Conservation (phyloP, 2,113 vertebrate genomes). For the Callopanchax toddi region DNA sequence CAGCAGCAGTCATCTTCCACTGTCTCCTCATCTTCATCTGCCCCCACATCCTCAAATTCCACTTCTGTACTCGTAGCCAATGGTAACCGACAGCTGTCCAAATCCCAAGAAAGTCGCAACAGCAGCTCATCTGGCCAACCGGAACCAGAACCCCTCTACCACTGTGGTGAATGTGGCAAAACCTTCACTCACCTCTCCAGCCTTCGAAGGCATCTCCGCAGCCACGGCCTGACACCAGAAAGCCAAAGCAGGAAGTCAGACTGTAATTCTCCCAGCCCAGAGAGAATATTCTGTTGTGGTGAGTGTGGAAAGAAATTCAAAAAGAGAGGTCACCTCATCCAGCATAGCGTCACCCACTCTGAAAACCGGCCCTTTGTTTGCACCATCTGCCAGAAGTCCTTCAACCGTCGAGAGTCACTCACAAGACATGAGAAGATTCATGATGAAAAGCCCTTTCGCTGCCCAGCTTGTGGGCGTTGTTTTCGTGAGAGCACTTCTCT, state of each 20-base stretch:
- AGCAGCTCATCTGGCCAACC: constrained; percentile 63
- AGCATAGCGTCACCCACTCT: constrained; percentile 93
- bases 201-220: constrained; percentile 81
- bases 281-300: constrained; percentile 83
- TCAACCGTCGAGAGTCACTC: constrained; percentile 91
- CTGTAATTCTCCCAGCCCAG: constrained; percentile 78
- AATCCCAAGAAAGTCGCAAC: constrained; percentile 67
- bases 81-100: constrained; percentile 74
- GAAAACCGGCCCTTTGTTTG: constrained; percentile 90
- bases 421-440: constrained; percentile 93
- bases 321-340: constrained; percentile 91
- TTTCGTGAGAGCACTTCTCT: constrained; percentile 90
- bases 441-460: constrained; percentile 87
- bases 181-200: constrained; percentile 82
- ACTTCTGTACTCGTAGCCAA: constrained; percentile 80
- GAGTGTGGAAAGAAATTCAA: constrained; percentile 93
- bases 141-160: constrained; percentile 79
- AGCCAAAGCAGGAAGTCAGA: constrained; percentile 68
- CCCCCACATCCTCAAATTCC: constrained; percentile 75
- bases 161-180: constrained; percentile 83
- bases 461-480: constrained; percentile 88
- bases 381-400: constrained; percentile 87
- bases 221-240: constrained; percentile 75
- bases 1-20: constrained; percentile 77
- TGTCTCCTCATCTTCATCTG: constrained; percentile 77